These are phyloP conservation scores for Verasper variegatus DNA, from an alignment of 2,113 vertebrate species.

Conservation along the genomic window DNA sequence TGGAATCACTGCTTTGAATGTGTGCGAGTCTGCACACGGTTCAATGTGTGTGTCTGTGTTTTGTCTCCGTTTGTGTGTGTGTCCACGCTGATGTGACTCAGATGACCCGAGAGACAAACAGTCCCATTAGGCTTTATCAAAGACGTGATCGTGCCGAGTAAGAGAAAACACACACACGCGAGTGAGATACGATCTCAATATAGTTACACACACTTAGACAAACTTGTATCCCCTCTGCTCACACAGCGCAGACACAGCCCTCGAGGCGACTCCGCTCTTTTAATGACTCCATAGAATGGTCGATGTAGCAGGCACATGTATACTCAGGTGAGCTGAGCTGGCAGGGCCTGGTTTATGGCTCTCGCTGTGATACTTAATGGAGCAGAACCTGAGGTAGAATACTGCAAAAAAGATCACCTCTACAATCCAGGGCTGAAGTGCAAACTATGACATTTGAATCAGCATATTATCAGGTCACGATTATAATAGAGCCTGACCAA, in stretches of 20 bases:
- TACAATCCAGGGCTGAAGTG: slow-evolving; percentile 20
- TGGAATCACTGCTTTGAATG: slow-evolving; percentile 25
- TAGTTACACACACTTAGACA: slow-evolving; percentile 48
- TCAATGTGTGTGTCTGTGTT: slow-evolving; percentile 6
- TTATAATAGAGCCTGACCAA: neutral
- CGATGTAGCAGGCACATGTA: slow-evolving; percentile 55
- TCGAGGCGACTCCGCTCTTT: slow-evolving; percentile 49
- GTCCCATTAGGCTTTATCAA: slow-evolving; percentile 64
- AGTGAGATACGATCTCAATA: slow-evolving; percentile 60
- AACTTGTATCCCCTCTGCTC: slow-evolving; percentile 45
- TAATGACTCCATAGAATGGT: slow-evolving; percentile 72
- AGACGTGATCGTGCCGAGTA: slow-evolving; percentile 59
- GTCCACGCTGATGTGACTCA: slow-evolving; percentile 20
- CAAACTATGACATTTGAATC: slow-evolving; percentile 20
- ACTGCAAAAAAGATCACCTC: slow-evolving; percentile 33
- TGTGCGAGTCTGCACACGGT: neutral
- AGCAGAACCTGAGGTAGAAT: slow-evolving; percentile 42
- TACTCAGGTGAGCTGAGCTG: slow-evolving; percentile 70
- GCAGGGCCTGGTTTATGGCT: slow-evolving; percentile 49
- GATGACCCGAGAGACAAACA: slow-evolving; percentile 61
- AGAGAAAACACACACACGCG: slow-evolving; percentile 40
- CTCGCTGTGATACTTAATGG: slow-evolving; percentile 60
- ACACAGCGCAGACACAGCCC: slow-evolving; percentile 20
- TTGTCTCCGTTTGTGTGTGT: slow-evolving; percentile 12
- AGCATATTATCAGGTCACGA: neutral